Percentiles rank a stretch among this genome's conserved stretches.
phyloP scores from a whole-genome alignment of 1,140 invertebrate genomes.

The Drosophila watanabei region DNA sequence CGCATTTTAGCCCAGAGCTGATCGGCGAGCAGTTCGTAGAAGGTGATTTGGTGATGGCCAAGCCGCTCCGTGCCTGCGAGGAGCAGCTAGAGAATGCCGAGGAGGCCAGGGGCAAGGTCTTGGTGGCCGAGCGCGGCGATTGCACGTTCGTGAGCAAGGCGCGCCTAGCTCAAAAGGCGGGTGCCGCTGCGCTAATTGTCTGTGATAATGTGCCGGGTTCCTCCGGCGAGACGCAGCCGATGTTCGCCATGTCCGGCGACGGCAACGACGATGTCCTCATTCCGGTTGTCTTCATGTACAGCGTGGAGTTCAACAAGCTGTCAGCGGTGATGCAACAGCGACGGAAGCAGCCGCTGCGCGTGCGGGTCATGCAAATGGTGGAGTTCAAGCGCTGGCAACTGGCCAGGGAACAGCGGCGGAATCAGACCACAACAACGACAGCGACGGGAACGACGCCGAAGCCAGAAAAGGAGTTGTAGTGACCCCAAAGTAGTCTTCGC shows the following conservation, averaged over 20 bases:
- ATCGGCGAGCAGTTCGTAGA: conserved; percentile 87
- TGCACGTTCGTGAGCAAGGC: conserved; percentile 99
- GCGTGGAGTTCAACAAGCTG: conserved; percentile 87
- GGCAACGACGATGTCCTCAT: conserved; percentile 95
- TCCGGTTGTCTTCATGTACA: conserved; percentile 96
- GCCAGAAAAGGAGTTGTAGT: conserved; percentile 82
- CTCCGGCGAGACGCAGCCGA: conserved; percentile 90
- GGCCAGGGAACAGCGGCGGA: conserved; percentile 67
- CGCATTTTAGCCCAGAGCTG: conserved; percentile 95
- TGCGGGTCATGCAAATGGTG: conserved; percentile 82
- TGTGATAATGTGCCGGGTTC: conserved; percentile 93
- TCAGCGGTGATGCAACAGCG: conserved; percentile 50
- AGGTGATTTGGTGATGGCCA: conserved; percentile 88
- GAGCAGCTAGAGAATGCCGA: conserved; percentile 86
- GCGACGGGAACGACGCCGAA: conserved; percentile 50
- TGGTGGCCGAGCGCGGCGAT: conserved; percentile 93
- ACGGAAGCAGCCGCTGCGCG: conserved; percentile 48
- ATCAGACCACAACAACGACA: conserved; percentile 50
- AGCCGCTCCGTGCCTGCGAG: conserved; percentile 90
- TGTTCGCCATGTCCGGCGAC: conserved; percentile 99
- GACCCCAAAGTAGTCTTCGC: conserved; percentile 50
- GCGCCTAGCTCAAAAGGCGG: conserved; percentile 92
- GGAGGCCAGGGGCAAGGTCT: conserved; percentile 91
- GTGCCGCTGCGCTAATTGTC: conserved; percentile 94
- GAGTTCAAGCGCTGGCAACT: conserved; percentile 83